These are phyloP conservation scores for Yponomeuta evonymella DNA, from an alignment of 2,888 invertebrate genomes.

Conservation along the genomic window DNA sequence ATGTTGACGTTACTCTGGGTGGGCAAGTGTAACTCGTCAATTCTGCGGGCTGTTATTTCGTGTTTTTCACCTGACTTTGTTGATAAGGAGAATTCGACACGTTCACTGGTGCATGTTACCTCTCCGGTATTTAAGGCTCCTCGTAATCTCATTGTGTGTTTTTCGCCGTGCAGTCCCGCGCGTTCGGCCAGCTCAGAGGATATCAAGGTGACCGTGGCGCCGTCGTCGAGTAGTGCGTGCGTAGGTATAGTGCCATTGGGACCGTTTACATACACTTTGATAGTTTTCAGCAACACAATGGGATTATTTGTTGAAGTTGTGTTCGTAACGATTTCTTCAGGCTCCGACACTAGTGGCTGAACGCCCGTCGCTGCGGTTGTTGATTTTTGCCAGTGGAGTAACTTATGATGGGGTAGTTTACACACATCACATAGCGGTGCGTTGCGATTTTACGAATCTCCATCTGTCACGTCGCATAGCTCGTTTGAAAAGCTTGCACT, in stretches of 20 bases:
- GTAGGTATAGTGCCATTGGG: constrained; percentile 19
- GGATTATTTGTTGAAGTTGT: background rate
- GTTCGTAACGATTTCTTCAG: background rate
- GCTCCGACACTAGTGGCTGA: background rate
- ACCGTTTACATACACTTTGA: constrained; percentile 23
- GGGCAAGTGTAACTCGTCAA: constrained; percentile 17
- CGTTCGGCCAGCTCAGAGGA: constrained; percentile 17
- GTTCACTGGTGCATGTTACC: background rate
- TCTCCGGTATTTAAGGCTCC: constrained; percentile 5
- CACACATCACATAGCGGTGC: constrained; percentile 25
- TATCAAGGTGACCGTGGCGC: constrained; percentile 22
- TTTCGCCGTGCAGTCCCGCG: background rate
- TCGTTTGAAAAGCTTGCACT: constrained; percentile 25
- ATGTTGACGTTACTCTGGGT: constrained; percentile 12
- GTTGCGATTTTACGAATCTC: constrained; percentile 20
- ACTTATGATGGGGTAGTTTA: constrained; percentile 18
- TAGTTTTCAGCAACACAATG: constrained; percentile 21
- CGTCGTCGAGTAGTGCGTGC: constrained; percentile 18
- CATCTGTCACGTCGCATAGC: constrained; percentile 24
- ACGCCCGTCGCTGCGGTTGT: background rate
- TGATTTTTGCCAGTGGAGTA: constrained; percentile 18
- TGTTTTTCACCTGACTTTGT: background rate
- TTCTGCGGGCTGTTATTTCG: constrained; percentile 8
- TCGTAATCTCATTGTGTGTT: background rate
- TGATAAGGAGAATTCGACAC: background rate